Percentiles rank a stretch among this genome's conserved stretches.
Evolutionary conservation across 2,113 vertebrate species (phyloP).

Genomic region (Rattus rattus): DNA sequence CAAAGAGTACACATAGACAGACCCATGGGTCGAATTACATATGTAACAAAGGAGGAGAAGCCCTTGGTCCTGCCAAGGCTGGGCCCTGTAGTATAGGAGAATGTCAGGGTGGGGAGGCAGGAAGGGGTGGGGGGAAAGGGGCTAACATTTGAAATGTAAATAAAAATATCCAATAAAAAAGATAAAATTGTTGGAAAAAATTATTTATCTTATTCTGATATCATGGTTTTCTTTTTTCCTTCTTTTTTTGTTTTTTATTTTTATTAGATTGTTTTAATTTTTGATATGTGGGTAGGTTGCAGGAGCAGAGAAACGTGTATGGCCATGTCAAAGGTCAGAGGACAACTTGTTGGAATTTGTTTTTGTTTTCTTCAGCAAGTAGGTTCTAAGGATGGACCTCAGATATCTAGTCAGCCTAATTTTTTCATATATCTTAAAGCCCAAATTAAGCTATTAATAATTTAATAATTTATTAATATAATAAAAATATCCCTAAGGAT

Average conservation of each 20-base stretch:
- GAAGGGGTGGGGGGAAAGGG: too few relatives aligned
- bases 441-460: constrained; percentile 5
- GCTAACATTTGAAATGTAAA: too few relatives aligned
- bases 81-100: too few relatives aligned
- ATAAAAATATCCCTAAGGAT: neutral
- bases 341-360: neutral
- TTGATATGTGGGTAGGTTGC: neutral
- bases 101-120: too few relatives aligned
- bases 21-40: too few relatives aligned
- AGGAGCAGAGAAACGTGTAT: neutral
- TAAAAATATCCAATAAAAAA: too few relatives aligned
- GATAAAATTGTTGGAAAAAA: too few relatives aligned
- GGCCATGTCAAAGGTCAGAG: neutral
- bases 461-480: neutral
- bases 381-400: neutral
- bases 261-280: neutral
- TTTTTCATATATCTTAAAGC: neutral
- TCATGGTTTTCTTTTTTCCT: neutral
- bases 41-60: too few relatives aligned
- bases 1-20: too few relatives aligned
- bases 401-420: neutral
- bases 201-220: neutral
- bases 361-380: neutral
- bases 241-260: too few relatives aligned
- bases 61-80: too few relatives aligned